Evolutionary conservation across 2,797 vertebrate genomes (phyloP), one percentile per base, ranked within the genome.

Genomic region (Sparus aurata): DNA sequence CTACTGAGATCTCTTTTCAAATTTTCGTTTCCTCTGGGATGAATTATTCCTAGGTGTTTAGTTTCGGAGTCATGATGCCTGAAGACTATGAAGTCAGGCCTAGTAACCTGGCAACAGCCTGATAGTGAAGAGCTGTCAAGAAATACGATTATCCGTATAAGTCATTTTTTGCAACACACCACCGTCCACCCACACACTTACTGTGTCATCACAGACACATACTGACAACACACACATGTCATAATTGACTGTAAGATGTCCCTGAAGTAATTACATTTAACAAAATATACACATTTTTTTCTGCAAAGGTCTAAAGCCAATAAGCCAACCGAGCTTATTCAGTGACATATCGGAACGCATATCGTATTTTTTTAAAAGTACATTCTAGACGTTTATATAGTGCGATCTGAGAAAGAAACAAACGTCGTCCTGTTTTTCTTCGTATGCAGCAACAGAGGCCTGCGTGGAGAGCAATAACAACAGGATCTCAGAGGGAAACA

Each of bases 21-120:
- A n/a, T n/a, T n/a, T n/a, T n/a, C n/a, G n/a, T n/a, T n/a, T n/a
- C n/a, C n/a, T n/a, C n/a, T n/a, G n/a, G n/a, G n/a, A n/a, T 16
- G 12, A 45, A 45, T 45, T 45, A 72, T 69, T 16, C 43, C 30
- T 47, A 38, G 1, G 2, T 47, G 25, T 70, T 61, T 45, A 66
- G 25, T 67, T 61, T 45, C 7, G 30, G 22, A 52, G 55, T 58
- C 75, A 30, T 65, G 5, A 65, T 12, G 43, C 20, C 73, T 66
- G 63, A 5, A n/a, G 52, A 50, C 23, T 70, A 46, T 72, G 60
- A 73, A 61, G 11, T 66, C 38, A 54, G 60, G 27, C n/a, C 82
- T 75, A 49, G 76, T 84, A 80, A 82, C 78, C 85, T 84, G 73
- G 85, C 67, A 84, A 84, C 38, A 50, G 58, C 17, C 20, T 43